Base-by-base conservation (phyloP, 23 tunicate genomes). In the Phallusia fumigata region DNA sequence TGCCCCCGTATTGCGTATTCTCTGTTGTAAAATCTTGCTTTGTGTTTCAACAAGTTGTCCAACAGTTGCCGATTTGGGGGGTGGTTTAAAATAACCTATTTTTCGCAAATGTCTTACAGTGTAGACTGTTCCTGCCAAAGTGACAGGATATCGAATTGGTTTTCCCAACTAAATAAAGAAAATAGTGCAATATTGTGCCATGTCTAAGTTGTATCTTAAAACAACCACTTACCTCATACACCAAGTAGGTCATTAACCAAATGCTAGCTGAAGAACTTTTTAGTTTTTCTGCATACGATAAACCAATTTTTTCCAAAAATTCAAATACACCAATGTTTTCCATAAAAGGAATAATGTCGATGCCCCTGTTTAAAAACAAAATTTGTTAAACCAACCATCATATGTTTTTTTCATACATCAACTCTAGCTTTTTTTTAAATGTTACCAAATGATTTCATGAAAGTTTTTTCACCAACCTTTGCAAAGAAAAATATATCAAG, bases 231-330 rank as follows among this genome's bases (percentile, higher is more conserved):
- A 92, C 88, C 87, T 94, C 98, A 74, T 94, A 94, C 5, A 94
- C 3, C 24, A 89, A 64, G 65, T 94, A 94, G 6, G 98, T 86
- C 65, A 87, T 69, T 16, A 94, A 77, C 32, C 78, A 78, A 75
- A 81, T 76, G 33, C 98, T 89, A 24, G 98, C 98, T 35, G 88
- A 90, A 19, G 98, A 95, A 53, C 50, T 82, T 86, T 89, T 89
- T 18, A 94, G 73, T 44, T 83, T 86, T 5, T 94, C 98, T 18
- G 84, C 82, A 74, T 76, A 89, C 11, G 90, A 81, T 12, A 94
- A 53, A 18, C 98, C 98, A 49, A 82, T 84, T 74, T 77, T 78
- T 72, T 94, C 90, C 75, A 94, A 36, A 58, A 84, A 89, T 33
- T 89, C 88, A 89, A 88, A 94, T 0, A 94, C 80, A 21, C 98